These are phyloP conservation scores for Punctoribates punctum DNA, from an alignment of 2,888 invertebrate genomes.

Conservation along the genomic window DNA sequence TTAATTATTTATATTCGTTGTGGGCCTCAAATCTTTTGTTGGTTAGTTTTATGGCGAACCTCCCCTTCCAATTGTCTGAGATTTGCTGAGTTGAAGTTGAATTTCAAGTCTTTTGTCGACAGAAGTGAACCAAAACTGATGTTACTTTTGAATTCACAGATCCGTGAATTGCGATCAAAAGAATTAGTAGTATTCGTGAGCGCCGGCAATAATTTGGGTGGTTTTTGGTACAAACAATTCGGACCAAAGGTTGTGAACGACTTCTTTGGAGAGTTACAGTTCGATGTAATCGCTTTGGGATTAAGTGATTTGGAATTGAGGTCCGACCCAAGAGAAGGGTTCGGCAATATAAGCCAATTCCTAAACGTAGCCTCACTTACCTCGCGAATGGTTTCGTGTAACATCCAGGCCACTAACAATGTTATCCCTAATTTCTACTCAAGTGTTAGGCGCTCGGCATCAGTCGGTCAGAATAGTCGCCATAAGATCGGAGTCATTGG, in stretches of 20 bases:
- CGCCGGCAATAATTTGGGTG: slow-evolving; percentile 14
- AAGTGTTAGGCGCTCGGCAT: neutral
- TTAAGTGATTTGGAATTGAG: slow-evolving; percentile 8
- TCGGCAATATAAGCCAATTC: neutral
- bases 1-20: neutral
- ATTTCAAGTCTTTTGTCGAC: neutral
- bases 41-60: neutral
- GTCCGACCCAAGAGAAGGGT: neutral
- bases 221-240: slow-evolving; percentile 9
- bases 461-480: neutral
- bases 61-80: neutral
- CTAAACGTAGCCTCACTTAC: neutral
- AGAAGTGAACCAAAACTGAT: neutral
- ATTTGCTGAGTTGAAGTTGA: neutral
- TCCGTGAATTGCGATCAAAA: neutral
- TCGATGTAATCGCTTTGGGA: slow-evolving; percentile 2
- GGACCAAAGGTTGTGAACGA: slow-evolving; percentile 5
- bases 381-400: slow-evolving; percentile 5
- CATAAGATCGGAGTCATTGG: neutral
- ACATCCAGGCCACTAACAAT: neutral
- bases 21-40: neutral
- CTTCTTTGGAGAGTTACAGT: neutral
- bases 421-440: neutral
- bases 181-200: neutral
- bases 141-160: neutral